These are phyloP conservation scores for Picathartes gymnocephalus DNA, from an alignment of 2,113 vertebrate genomes.

Conservation along the genomic window DNA sequence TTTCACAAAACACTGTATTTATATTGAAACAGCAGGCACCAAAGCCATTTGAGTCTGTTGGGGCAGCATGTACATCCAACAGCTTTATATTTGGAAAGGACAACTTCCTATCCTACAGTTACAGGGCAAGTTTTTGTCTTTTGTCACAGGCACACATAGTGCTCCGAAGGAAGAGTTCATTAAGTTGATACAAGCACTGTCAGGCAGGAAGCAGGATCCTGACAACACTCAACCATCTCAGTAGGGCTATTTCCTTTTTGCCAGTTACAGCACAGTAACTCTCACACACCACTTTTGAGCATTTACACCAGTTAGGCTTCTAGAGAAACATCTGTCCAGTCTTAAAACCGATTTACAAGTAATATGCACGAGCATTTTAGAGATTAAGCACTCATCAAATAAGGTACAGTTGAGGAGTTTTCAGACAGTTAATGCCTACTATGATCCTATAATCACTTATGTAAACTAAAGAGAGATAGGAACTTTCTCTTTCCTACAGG, in stretches of 20 bases:
- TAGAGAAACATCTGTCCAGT: not conserved
- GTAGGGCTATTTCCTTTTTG: not conserved
- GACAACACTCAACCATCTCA: not conserved
- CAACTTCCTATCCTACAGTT: not conserved
- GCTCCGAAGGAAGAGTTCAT: not conserved
- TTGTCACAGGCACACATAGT: not conserved
- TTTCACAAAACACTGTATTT: not conserved
- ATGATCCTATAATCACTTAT: not conserved
- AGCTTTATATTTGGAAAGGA: not conserved
- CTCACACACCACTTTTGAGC: not conserved
- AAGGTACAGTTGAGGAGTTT: not conserved
- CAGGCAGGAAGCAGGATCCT: not conserved
- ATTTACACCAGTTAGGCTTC: not conserved
- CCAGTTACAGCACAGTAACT: not conserved
- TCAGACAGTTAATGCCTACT: not conserved
- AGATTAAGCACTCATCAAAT: not conserved
- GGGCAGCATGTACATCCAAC: not conserved
- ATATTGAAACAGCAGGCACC: not conserved
- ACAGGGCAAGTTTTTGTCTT: not conserved
- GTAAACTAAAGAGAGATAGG: not conserved
- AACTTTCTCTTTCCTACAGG: constrained; percentile 3
- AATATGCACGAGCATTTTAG: not conserved
- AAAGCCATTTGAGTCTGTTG: not conserved
- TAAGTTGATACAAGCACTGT: not conserved
- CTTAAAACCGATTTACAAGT: not conserved